Base-by-base conservation (phyloP, 2,113 vertebrate genomes). In the Chaenocephalus aceratus region DNA sequence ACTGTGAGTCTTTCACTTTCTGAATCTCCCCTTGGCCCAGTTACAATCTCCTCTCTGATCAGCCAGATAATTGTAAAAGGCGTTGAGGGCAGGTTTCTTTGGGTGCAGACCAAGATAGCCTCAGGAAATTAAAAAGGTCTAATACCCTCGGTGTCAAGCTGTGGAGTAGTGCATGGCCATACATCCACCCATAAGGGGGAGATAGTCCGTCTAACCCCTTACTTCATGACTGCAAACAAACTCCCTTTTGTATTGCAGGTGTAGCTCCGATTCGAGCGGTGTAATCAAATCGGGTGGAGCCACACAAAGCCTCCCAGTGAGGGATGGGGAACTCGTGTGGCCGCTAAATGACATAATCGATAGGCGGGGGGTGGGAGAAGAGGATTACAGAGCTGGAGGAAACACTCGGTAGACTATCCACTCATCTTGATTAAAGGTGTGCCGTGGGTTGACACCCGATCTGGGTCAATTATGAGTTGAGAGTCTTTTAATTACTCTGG, bases 301-400 rank as follows among this genome's bases (percentile, higher is more conserved):
- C 79, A 76, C 48, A 80, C 48, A 68, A 78, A 61, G 79, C 76
- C 77, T 64, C 63, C 77, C 72, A 36, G 72, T 85, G 83, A 92
- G 72, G 82, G 72, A 90, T 82, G 59, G 79, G 56, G 62, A 44
- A 53, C 4, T 52, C 53, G n/a, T 76, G 82, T 80, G 82, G 78
- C 80, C 4, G 48, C 79, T 86, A 85, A 92, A 91, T 91, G 79
- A 89, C 90, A 91, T 77, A 80, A 92, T 94, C 93, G 52, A 93
- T 94, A 91, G 69, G 82, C 57, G 72, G 79, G 74, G 79, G 85
- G 78, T 79, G 2, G 61, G 62, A 72, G 86, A 79, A 82, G 75
- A 86, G 86, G 88, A 93, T 92, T 91, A 93, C 84, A 68, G 81
- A 81, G 85, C 83, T 62, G 80, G 64, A 84, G 84, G 89, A 87